phyloP scores from a whole-genome alignment of 2,113 vertebrate genomes.

The Amphilophus citrinellus region DNA sequence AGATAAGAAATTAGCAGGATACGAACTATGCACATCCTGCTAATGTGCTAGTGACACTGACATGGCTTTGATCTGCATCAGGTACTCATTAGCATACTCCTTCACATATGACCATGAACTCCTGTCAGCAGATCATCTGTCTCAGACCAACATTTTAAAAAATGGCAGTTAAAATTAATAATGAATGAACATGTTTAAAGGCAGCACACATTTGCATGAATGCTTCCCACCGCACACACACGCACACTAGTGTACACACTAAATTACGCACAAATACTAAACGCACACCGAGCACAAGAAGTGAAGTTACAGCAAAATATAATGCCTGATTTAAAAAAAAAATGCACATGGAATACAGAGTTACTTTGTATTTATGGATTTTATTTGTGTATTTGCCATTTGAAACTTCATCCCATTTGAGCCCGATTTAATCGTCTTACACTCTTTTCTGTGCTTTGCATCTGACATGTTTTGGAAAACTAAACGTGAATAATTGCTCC shows the following conservation, averaged over 20 bases:
- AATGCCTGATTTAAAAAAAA: neutral
- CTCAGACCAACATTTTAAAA: neutral
- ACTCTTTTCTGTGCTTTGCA: neutral
- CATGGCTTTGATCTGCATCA: neutral
- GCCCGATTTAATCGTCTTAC: neutral
- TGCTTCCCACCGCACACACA: neutral
- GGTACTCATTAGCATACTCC: neutral
- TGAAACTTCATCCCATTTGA: neutral
- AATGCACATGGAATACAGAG: neutral
- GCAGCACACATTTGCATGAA: neutral
- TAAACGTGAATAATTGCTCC: slow-evolving; percentile 2
- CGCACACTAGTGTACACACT: neutral
- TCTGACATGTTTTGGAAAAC: neutral
- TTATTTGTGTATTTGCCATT: slow-evolving; percentile 18
- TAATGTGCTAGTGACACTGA: neutral
- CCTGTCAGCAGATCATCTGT: neutral
- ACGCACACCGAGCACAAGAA: neutral
- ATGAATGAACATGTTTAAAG: neutral
- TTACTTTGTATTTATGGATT: slow-evolving; percentile 4
- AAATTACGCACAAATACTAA: neutral
- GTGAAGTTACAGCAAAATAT: neutral
- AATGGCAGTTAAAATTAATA: neutral
- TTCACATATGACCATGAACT: neutral
- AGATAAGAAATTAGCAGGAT: neutral
- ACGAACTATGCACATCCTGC: no score